A percentile compares a stretch with the other conserved stretches of the same genome.
phyloP scores from a whole-genome alignment of 2,888 invertebrate genomes.

The Clunio marinus region DNA sequence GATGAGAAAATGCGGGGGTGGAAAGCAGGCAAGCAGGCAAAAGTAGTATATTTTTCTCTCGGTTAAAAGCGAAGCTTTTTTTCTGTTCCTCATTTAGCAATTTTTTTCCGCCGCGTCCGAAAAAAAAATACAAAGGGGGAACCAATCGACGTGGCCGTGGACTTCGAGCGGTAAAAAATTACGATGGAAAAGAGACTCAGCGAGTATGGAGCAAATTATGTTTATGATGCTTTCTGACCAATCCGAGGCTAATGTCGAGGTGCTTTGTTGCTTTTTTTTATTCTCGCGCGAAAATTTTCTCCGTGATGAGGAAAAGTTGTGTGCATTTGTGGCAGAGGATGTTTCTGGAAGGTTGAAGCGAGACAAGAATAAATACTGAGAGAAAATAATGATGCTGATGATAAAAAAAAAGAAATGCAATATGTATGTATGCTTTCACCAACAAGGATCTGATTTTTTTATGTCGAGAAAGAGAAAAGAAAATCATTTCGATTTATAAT shows the following conservation, averaged over 20 bases:
- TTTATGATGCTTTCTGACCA: conserved; percentile 10
- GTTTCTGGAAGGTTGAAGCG: neutral
- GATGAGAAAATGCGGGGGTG: neutral
- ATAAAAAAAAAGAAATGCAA: neutral
- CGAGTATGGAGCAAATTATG: conserved; percentile 10
- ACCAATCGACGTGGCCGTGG: conserved; percentile 35
- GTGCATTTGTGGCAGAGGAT: conserved; percentile 7
- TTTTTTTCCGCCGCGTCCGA: conserved; percentile 9
- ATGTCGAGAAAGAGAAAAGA: conserved; percentile 1
- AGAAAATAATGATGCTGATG: neutral
- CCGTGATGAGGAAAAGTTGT: neutral
- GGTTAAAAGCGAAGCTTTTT: conserved; percentile 1
- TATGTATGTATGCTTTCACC: neutral
- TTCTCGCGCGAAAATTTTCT: conserved; percentile 7
- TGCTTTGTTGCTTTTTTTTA: neutral
- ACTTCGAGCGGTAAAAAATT: conserved; percentile 29
- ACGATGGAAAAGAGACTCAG: conserved; percentile 27
- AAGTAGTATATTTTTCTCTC: conserved; percentile 1
- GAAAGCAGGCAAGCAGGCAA: too few relatives aligned
- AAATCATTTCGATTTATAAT: conserved; percentile 2
- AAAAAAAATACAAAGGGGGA: conserved; percentile 5
- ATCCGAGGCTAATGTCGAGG: conserved; percentile 1
- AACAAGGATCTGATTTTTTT: too few relatives aligned
- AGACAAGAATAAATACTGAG: conserved; percentile 3
- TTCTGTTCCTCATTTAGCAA: conserved; percentile 6